Base-by-base conservation (phyloP, 2,888 invertebrate genomes). In the Euphydryas editha region DNA sequence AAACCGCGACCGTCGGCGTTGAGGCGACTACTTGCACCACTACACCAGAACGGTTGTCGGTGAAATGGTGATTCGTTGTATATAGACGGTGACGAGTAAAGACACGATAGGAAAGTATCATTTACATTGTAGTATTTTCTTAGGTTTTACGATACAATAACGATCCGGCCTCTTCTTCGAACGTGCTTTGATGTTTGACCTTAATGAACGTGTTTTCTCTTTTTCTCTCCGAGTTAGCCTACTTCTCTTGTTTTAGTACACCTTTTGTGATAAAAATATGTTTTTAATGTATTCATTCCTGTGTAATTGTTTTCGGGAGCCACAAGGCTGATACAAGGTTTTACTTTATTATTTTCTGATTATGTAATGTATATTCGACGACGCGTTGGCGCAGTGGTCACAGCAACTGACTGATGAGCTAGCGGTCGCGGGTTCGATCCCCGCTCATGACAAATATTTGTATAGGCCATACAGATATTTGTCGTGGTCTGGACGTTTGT, bases 161-260 rank as follows among this genome's bases (percentile, higher is more conserved):
- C 49, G 62, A 44, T 44, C 42, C 36, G 44, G 42, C 49, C 58
- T 46, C 62, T 58, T 58, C 60, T 66, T 57, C 46, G 46, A 59
- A 56, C 42, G 42, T 58, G 58, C 54, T 66, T 63, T 62, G 54
- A 63, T 54, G 67, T 64, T 67, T 69, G 67, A 63, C 69, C 67
- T 67, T 69, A 69, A 69, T 69, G 60, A 69, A 66, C 67, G 36
- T 24, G 62, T 67, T 61, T 69, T 56, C 42, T 51, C 54, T 54
- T n/a, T 30, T 30, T 64, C 59, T 42, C 59, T 49, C 54, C 11
- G 58, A 51, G 51, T 42, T 63, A 42, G 57, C 63, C 24, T 37
- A 56, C 56, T 56, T 44, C 55, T 18, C 37, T 24, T 24, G 60
- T 46, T 58, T 47, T 56, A 17, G 51, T n/a, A 37, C n/a, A 57